These are phyloP conservation scores for Tragelaphus imberbis DNA, from an alignment of 2,113 vertebrate genomes.

Conservation along the genomic window DNA sequence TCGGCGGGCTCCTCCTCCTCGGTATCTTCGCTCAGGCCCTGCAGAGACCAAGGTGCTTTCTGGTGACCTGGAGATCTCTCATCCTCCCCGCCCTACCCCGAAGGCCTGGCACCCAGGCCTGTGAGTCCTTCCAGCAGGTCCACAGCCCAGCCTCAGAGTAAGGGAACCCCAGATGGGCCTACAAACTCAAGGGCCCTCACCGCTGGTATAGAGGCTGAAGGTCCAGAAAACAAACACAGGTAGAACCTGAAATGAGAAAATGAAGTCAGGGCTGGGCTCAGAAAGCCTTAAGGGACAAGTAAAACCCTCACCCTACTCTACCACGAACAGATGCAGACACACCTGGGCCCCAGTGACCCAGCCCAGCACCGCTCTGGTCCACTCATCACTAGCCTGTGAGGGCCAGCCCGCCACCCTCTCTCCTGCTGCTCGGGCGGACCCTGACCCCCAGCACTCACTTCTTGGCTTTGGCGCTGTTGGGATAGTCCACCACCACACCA, in stretches of 20 bases:
- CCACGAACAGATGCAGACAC: neutral
- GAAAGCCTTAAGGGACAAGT: neutral
- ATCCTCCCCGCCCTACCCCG: neutral
- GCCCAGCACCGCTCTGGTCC: neutral
- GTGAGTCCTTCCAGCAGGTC: neutral
- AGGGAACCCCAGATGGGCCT: neutral
- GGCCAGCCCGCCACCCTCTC: too few species aligned
- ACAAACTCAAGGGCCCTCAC: constrained; percentile 77
- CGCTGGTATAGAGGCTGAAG: constrained; percentile 87
- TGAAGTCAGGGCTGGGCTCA: neutral
- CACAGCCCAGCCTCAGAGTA: neutral
- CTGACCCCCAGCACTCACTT: constrained; percentile 83
- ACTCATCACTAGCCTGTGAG: neutral
- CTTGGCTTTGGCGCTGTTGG: constrained; percentile 96
- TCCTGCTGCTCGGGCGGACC: too few species aligned
- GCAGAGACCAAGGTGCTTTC: constrained; percentile 33
- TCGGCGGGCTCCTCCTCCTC: constrained; percentile 76
- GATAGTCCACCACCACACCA: constrained; percentile 97
- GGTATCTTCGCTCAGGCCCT: constrained; percentile 85
- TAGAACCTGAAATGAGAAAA: constrained; percentile 87
- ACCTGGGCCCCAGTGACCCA: neutral
- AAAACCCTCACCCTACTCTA: neutral
- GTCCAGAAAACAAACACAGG: constrained; percentile 93
- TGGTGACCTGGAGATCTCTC: neutral
- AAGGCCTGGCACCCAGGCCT: neutral